Percentiles rank a stretch among this genome's conserved stretches.
These are phyloP conservation scores for Phengaris arion DNA, from an alignment of 2,888 invertebrate genomes.

Conservation along the genomic window DNA sequence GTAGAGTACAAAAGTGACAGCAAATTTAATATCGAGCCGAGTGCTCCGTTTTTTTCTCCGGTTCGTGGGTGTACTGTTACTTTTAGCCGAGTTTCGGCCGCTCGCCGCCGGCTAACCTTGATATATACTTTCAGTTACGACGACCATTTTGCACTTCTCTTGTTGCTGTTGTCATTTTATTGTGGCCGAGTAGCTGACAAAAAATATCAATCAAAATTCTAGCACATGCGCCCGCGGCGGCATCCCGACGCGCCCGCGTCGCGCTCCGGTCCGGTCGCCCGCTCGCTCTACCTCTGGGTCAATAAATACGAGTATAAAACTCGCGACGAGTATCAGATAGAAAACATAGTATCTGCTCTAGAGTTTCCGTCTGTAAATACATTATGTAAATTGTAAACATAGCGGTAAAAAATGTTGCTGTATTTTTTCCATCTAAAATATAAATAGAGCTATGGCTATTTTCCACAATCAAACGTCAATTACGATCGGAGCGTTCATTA, in stretches of 20 bases:
- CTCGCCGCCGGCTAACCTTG: constrained; percentile 73
- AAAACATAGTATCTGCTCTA: constrained; percentile 1
- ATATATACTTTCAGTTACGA: constrained; percentile 75
- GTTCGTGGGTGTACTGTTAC: constrained; percentile 69
- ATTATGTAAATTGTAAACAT: constrained; percentile 7
- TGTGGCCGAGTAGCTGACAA: constrained; percentile 76
- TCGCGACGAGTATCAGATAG: not conserved
- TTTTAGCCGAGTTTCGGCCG: constrained; percentile 73
- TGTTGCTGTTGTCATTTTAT: constrained; percentile 76
- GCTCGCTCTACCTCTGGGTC: not conserved
- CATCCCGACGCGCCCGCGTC: constrained; percentile 59
- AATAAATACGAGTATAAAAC: not conserved
- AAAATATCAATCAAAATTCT: constrained; percentile 80
- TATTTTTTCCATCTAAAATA: not conserved
- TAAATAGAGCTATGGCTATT: not conserved
- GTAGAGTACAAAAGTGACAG: constrained; percentile 62
- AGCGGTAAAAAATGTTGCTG: constrained; percentile 1
- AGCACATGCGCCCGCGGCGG: constrained; percentile 74
- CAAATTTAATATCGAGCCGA: constrained; percentile 53
- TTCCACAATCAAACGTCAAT: not conserved
- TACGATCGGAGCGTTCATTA: not conserved
- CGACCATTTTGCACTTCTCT: constrained; percentile 76
- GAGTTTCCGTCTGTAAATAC: constrained; percentile 5
- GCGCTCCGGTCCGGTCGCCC: not conserved
- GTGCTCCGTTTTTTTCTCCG: constrained; percentile 63